Conservation (phyloP, 2,797 vertebrate genomes). For the Trachops cirrhosus region DNA sequence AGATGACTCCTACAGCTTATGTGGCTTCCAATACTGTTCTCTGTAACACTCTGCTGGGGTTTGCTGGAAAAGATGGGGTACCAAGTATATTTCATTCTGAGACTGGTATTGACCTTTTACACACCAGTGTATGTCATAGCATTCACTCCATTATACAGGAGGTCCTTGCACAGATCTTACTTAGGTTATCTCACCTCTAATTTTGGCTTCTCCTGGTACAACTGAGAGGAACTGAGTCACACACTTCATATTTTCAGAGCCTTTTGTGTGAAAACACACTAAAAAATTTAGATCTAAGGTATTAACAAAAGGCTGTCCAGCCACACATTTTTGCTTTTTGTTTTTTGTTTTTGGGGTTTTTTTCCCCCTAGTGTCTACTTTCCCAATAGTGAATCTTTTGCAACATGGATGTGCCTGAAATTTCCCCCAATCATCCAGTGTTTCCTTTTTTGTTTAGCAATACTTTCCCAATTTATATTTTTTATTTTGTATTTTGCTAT, state of each 20-base stretch:
- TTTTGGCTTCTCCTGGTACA: neutral
- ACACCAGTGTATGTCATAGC: accelerated
- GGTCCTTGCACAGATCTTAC: neutral
- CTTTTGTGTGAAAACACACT: neutral
- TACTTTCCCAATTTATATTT: neutral
- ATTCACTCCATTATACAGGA: neutral
- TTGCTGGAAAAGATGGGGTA: neutral
- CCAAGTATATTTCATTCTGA: too few species aligned
- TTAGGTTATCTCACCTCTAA: neutral
- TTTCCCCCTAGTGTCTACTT: neutral
- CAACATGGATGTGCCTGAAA: neutral
- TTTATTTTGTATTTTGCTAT: neutral
- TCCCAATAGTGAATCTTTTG: neutral
- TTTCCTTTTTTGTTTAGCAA: neutral
- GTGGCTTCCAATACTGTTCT: neutral
- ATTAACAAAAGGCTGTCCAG: neutral
- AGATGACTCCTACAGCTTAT: neutral
- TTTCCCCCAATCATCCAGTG: neutral
- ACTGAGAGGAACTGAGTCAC: neutral
- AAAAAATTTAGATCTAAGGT: neutral
- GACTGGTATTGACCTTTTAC: neutral
- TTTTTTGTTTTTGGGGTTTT: neutral
- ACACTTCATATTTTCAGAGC: neutral
- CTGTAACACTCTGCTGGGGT: neutral
- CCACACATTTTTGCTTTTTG: neutral